Conservation (phyloP, 2,888 invertebrate species). For the Tipula helvola region DNA sequence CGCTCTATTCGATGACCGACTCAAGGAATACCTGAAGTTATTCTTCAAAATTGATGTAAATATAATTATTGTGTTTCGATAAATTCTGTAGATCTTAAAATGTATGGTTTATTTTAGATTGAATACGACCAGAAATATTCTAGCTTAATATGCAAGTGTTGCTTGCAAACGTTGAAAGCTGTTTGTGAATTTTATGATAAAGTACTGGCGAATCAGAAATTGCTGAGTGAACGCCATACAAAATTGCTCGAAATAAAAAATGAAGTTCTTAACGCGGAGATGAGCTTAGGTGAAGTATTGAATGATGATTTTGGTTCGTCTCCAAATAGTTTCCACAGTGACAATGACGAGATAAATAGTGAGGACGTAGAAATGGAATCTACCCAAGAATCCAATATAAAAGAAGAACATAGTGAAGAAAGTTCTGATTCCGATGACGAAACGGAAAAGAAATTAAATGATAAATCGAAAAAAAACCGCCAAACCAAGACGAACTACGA, state of each 20-base stretch:
- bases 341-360: neutral
- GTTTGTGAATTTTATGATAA: neutral
- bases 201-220: neutral
- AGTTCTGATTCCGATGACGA: neutral
- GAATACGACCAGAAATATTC: neutral
- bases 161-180: neutral
- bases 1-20: neutral
- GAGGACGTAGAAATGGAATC: neutral
- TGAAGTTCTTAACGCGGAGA: neutral
- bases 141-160: neutral
- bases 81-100: neutral
- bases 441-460: neutral
- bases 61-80: neutral
- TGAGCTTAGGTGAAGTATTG: neutral
- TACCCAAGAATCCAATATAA: neutral
- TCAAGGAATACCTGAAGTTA: neutral
- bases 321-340: neutral
- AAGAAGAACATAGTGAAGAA: neutral
- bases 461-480: constrained; percentile 10
- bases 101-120: neutral
- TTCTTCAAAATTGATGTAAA: neutral
- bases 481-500: constrained; percentile 16
- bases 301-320: neutral
- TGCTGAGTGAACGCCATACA: neutral
- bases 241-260: neutral